Base-by-base conservation (phyloP, 2,113 vertebrate genomes). In the Boleophthalmus pectinirostris region DNA sequence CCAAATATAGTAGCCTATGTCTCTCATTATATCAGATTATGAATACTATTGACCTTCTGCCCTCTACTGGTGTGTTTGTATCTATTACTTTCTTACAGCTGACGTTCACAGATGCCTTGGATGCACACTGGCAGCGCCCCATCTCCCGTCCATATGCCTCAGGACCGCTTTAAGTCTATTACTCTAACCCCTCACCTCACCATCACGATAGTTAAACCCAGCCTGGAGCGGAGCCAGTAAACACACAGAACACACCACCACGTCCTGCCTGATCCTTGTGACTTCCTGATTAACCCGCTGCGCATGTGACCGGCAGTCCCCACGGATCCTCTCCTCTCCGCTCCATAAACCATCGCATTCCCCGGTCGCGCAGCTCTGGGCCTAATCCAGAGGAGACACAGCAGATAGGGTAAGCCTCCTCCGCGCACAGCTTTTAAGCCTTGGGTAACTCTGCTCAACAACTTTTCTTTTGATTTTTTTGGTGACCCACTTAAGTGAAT, bases 311-410 rank as follows among this genome's bases (percentile, higher is more conserved):
- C 33, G 58, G 15, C 25, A 33, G 58, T 61, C 25, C 58, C 58
- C 25, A 25, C 3, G 58, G 58, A 61, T 7, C 16, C 14, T 18
- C 58, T 24, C 7, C 25, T 61, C 58, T 33, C 24, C 9, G 58
- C 24, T 61, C 14, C 15, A 61, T 61, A 61, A 61, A 61, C 58
- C 58, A 61, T 61, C 33, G 15, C 58, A 33, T 61, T 61, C 29
- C 58, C 58, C 33, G 25, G 58, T 8, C 5, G 23, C 56, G 23
- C 21, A 10, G 56, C 56, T 24, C 11, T 58, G 56, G 25, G 24
- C 25, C 58, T 61, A 61, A 61, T 61, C 58, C 58, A 13, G 58
- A 61, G 58, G 58, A 61, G 58, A 61, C 58, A 61, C 24, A 33
- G 58, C 58, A 29, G 58, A 61, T 33, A 61, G 14, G 58, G 58